Conservation (phyloP, 2,888 invertebrate species). For the Acronicta psi region DNA sequence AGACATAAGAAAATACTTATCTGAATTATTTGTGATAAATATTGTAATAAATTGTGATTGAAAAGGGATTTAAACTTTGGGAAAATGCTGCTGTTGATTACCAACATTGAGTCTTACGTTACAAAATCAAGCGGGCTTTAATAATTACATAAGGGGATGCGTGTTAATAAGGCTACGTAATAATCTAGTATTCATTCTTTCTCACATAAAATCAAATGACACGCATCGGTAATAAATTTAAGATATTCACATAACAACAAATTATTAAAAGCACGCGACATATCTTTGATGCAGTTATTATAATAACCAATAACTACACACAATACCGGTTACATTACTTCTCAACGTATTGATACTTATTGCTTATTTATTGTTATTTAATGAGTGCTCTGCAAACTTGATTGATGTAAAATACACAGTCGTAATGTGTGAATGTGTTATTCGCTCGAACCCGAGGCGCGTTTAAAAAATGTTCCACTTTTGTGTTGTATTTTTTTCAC, state of each 20-base stretch:
- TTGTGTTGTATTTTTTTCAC: constrained; percentile 18
- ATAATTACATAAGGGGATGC: too few species aligned
- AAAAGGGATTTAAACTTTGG: too few species aligned
- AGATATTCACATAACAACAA: not conserved
- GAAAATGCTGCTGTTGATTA: too few species aligned
- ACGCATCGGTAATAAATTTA: not conserved
- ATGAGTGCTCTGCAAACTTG: constrained; percentile 48
- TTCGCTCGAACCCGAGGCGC: constrained; percentile 20
- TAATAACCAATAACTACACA: not conserved
- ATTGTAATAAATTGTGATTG: too few species aligned
- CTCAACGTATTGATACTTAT: constrained; percentile 31
- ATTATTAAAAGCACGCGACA: constrained; percentile 2
- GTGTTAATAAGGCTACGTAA: too few species aligned
- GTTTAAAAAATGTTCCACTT: constrained; percentile 39
- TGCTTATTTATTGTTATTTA: constrained; percentile 57
- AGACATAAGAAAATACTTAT: too few species aligned
- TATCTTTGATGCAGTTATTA: not conserved
- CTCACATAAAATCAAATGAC: not conserved
- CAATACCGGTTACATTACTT: constrained; percentile 15
- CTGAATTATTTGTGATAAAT: too few species aligned
- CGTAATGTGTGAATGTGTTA: constrained; percentile 56
- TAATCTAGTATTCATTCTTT: too few species aligned
- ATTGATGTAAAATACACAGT: constrained; percentile 57
- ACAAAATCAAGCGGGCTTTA: too few species aligned
- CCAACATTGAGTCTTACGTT: too few species aligned